These are phyloP conservation scores for Drosophila aff. DNA, from an alignment of 1,140 invertebrate genomes.

Conservation along the genomic window DNA sequence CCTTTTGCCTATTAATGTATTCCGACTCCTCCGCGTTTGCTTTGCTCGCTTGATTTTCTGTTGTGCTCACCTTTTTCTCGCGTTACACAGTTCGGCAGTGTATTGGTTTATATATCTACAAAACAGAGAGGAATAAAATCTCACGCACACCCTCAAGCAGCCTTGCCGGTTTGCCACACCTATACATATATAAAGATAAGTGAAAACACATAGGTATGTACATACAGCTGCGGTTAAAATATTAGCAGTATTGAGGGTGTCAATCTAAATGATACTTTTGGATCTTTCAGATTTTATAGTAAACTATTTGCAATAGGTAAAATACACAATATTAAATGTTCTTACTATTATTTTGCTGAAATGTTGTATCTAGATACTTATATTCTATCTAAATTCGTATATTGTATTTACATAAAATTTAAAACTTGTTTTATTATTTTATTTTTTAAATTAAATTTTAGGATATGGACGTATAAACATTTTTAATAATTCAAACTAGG, in stretches of 20 bases:
- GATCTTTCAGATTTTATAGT: neutral
- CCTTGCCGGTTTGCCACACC: conserved; percentile 67
- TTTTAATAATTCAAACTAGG: neutral
- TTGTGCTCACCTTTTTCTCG: conserved; percentile 80
- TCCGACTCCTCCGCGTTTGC: conserved; percentile 29
- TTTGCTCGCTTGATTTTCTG: conserved; percentile 71
- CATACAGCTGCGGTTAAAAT: conserved; percentile 9
- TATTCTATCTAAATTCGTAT: neutral
- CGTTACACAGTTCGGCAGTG: conserved; percentile 28
- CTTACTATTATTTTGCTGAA: neutral
- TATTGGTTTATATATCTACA: conserved; percentile 24
- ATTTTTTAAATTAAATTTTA: neutral
- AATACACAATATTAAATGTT: neutral
- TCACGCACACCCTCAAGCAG: conserved; percentile 30
- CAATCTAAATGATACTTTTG: neutral
- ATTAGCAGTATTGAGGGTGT: neutral
- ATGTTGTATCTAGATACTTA: neutral
- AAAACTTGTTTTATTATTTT: neutral
- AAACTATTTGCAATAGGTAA: too few species aligned
- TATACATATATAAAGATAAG: conserved; percentile 4
- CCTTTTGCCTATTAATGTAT: conserved; percentile 10
- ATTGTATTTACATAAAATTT: neutral
- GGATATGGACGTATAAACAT: neutral
- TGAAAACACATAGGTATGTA: neutral
- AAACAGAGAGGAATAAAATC: conserved; percentile 37